Conservation (phyloP, 1,140 invertebrate species). For the Zaprionus taronus region DNA sequence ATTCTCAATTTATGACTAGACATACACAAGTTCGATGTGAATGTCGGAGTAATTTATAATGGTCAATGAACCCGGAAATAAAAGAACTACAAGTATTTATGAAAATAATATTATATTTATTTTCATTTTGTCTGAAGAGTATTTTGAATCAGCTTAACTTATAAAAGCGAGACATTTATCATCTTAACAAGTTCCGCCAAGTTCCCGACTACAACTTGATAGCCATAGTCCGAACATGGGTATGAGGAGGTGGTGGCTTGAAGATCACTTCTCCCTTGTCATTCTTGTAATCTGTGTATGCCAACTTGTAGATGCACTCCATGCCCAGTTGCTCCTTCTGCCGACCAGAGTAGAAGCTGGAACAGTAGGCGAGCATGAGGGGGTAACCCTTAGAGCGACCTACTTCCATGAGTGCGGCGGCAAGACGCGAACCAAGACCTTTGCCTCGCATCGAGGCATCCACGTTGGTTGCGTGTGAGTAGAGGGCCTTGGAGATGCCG, state of each 20-base stretch:
- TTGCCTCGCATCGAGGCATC: constrained; percentile 48
- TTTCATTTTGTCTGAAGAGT: too few species aligned
- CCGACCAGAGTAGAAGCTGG: constrained; percentile 51
- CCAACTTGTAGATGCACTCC: constrained; percentile 37
- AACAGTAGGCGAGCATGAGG: constrained; percentile 47
- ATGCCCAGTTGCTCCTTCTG: constrained; percentile 51
- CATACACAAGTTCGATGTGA: too few species aligned
- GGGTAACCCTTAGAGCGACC: constrained; percentile 49
- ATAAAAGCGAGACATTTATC: too few species aligned
- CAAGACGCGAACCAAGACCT: constrained; percentile 42
- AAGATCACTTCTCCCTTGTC: constrained; percentile 36
- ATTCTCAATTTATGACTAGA: too few species aligned
- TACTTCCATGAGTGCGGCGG: constrained; percentile 50
- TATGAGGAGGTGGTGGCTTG: constrained; percentile 40
- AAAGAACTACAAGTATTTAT: too few species aligned
- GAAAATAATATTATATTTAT: too few species aligned
- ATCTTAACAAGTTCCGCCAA: too few species aligned
- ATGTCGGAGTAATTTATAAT: too few species aligned
- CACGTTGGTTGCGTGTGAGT: constrained; percentile 53
- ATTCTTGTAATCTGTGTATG: constrained; percentile 49
- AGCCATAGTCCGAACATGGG: constrained; percentile 30
- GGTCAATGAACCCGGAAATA: too few species aligned
- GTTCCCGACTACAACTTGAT: constrained; percentile 37
- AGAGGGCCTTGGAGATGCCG: constrained; percentile 28
- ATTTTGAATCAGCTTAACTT: too few species aligned